Percentiles rank a stretch among this genome's conserved stretches.
Evolutionary conservation across 2,888 invertebrate species (phyloP).

Genomic region (Hydrotaea cyrtoneurina): DNA sequence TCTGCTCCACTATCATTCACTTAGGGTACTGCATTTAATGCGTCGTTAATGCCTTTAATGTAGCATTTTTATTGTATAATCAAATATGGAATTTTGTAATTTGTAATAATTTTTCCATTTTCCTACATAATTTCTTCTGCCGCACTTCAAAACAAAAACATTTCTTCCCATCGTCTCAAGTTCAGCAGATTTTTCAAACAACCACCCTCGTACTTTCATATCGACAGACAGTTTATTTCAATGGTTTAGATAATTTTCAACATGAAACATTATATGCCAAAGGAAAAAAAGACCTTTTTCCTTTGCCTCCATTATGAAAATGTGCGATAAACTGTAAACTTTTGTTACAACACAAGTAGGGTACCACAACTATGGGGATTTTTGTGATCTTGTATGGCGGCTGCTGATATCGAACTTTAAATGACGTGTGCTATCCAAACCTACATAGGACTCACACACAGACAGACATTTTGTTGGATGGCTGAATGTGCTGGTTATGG

Average conservation of each 20-base stretch:
- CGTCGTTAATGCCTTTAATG: no score
- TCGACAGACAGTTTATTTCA: no score
- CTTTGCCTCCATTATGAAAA: background rate
- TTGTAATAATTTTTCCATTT: no score
- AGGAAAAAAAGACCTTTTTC: background rate
- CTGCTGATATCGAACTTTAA: background rate
- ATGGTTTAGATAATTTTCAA: background rate
- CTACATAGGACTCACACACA: background rate
- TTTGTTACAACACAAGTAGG: background rate
- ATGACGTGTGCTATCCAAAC: conserved; percentile 2
- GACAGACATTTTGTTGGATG: background rate
- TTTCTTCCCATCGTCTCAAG: no score
- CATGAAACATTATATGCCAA: background rate
- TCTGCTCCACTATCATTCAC: no score
- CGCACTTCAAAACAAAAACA: no score
- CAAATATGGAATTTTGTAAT: no score
- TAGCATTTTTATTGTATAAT: no score
- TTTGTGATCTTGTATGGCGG: background rate
- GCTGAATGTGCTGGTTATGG: background rate
- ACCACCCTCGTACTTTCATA: no score
- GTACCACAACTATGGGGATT: background rate
- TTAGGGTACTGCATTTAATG: no score
- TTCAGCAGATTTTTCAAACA: no score
- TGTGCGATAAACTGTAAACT: conserved; percentile 4
- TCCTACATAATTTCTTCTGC: no score